Evolutionary conservation across 2,888 invertebrate genomes (phyloP), one percentile per base, ranked within the genome.

Genomic region (Apamea epomidion): DNA sequence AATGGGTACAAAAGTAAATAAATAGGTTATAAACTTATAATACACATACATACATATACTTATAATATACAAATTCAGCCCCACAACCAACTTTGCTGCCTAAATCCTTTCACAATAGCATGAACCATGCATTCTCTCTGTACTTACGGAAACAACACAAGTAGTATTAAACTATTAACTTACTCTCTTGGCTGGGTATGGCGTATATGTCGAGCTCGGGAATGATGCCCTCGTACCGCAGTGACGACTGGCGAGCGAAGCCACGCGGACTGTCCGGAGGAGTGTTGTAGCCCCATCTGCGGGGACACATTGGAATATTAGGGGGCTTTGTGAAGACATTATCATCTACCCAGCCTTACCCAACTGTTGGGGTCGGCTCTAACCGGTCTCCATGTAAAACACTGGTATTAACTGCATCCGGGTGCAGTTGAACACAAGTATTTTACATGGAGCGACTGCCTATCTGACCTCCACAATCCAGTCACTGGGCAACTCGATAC

Each of bases 201-300:
- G 99, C 99, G 96, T 99, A 99, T 91, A 99, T 99, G 95, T 99
- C 99, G 91, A 99, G 97, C 95, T 99, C 99, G 74, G 99, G 99
- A 88, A 99, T 98, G 93, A 99, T 99, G 94, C 98, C 98, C 94
- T 98, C 98, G 94, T 98, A 98, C 92, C 98, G 98, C 85, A 98
- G 97, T 89, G 98, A 97, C 69, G 97, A 95, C 92, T 98, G 98
- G 86, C 98, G 97, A 87, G 97, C 97, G 87, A 98, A 96, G 6
- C 98, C 98, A 78, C 98, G 98, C 32, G 99, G 99, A 76, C 99
- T 99, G 97, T 99, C 99, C 8, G 99, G 99, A 14, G 99, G 99
- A 62, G 99, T 99, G 91, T 97, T 98, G 94, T 97, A 98, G 45
- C 98, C 98, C 97, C 98, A 98, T 88, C 98, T 97, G 88, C 0